Evolutionary conservation across 2,113 vertebrate genomes (phyloP).

Genomic region (Rhinolophus sinicus): DNA sequence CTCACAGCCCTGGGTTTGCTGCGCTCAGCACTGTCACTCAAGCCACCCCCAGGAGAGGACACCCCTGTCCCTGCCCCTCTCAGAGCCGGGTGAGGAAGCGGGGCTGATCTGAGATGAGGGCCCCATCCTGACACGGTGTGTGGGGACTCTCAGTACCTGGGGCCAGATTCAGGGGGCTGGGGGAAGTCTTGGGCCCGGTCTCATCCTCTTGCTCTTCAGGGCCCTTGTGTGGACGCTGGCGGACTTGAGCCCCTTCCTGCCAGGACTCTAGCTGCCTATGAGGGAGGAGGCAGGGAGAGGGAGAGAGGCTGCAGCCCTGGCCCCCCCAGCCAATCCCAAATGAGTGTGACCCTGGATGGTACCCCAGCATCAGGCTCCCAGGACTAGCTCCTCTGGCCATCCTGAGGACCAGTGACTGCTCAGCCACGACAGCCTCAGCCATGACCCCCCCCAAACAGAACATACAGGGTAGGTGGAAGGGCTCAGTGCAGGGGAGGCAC

Average conservation of each 20-base stretch:
- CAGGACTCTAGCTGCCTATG: neutral
- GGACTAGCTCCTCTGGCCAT: neutral
- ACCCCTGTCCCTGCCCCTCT: neutral
- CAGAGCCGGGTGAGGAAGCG: conserved; percentile 17
- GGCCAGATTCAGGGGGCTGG: neutral
- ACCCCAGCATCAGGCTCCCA: neutral
- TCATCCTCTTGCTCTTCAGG: neutral
- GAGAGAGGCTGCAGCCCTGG: neutral
- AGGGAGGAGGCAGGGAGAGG: neutral
- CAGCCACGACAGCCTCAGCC: neutral
- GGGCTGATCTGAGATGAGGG: too few relatives aligned
- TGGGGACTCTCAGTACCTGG: conserved; percentile 46
- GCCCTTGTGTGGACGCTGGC: neutral
- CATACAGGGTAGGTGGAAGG: neutral
- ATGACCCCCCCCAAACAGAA: neutral
- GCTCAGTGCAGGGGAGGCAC: neutral
- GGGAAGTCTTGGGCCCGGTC: neutral
- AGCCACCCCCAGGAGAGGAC: neutral
- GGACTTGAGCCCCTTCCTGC: neutral
- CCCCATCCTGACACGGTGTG: neutral
- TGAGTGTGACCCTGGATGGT: neutral
- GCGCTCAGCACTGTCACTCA: neutral
- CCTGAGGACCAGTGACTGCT: neutral
- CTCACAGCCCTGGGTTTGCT: neutral
- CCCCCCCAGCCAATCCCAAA: neutral